Base-by-base conservation (phyloP, 2,113 vertebrate species). In the Danionella cerebrum region DNA sequence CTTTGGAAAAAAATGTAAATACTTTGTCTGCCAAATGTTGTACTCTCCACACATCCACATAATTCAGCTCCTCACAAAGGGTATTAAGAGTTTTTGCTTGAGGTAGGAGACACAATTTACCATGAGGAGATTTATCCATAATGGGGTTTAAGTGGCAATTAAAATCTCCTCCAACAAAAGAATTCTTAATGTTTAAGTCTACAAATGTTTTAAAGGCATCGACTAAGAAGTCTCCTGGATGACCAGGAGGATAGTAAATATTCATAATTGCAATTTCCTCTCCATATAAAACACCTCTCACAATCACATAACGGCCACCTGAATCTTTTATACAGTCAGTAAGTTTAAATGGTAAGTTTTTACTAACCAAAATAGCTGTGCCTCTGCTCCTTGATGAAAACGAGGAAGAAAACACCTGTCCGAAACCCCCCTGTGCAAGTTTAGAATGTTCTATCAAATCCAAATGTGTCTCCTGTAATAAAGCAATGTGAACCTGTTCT, bases 311-410 rank as follows among this genome's bases (percentile, higher is more conserved):
- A 13, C 19, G 27, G 35, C 69, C 59, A 14, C 38, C 25, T 12
- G 16, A 45, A 54, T 70, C 38, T 35, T 55, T 70, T 13, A 55
- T n/a, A 47, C 29, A 65, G n/a, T 45, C 65, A 21, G 33, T 6
- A n/a, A 71, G 8, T 33, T 64, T 64, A 11, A 71, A 44, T 22
- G 38, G 69, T 22, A 71, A 52, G 14, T 41, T 47, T 10, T 9
- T 13, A 45, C 42, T 53, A 13, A 44, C 55, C 36, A 64, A 27
- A 36, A 57, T 48, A 36, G 42, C 41, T 21, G 50, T 52, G n/a
- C 41, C 51, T 33, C 62, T 65, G 18, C 59, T 70, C 44, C 25
- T 70, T 27, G 25, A 21, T 50, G 58, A 53, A 31, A 70, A 62
- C 16, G 58, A 54, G 22, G 68, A 70, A 64, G 55, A 70, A 27